Base-by-base conservation (phyloP, 2,113 vertebrate genomes). In the Empidonax alnorum region DNA sequence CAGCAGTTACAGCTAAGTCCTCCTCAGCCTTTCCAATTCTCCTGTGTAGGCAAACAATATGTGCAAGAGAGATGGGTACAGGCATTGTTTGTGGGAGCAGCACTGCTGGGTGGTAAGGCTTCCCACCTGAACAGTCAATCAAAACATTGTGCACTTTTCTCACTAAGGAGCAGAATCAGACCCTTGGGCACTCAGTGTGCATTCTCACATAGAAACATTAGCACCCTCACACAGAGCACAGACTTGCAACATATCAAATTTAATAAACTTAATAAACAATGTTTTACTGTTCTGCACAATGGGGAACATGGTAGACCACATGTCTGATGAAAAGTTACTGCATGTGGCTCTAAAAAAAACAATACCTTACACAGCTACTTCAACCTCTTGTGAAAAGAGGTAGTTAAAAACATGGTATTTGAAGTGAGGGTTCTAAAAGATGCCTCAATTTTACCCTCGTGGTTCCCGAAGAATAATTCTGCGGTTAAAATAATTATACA, bases 181-280 rank as follows among this genome's bases (percentile, higher is more conserved):
- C 55, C 90, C 56, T 33, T 39, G 82, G 56, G 69, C 46, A 55
- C 35, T 68, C 49, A 58, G 58, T 9, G 0, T 7, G 41, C 49
- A 31, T 90, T 90, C 88, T 84, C 67, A 49, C 2, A 17, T 68
- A 65, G 62, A 97, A 96, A 66, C 79, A 95, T 74, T 50, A 74
- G 90, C 52, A 47, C n/a, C 56, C 0, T 5, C 2, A 4, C 35
- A 67, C 8, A 67, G 37, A 91, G 27, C 23, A 65, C 33, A 46
- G n/a, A 49, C 28, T 55, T 3, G 3, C 31, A 59, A 92, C 1
- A 0, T 6, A 69, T 4, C 30, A 39, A 46, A 67, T 67, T n/a
- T 25, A 73, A 83, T n/a, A 84, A 77, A 73, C 71, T 84, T 73
- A 94, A 89, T 44, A 65, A 97, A 84, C 72, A 65, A 52, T 53